phyloP scores from a whole-genome alignment of 2,113 vertebrate genomes.

The Ellobius talpinus region DNA sequence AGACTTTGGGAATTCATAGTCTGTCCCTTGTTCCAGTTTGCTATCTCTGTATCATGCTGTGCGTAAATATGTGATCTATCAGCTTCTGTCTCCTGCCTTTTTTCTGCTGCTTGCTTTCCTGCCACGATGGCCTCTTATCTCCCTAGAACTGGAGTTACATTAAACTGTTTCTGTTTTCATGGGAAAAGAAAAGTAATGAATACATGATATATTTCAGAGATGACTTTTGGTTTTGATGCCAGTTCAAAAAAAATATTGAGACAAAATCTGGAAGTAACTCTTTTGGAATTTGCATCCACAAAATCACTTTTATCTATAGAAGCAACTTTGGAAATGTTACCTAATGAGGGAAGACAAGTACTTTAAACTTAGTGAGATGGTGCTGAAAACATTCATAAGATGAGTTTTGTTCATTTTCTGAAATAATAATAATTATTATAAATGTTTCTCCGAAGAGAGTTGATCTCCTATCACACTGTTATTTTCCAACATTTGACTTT shows the following conservation, averaged over 20 bases:
- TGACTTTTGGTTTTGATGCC: not conserved
- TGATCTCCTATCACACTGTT: not conserved
- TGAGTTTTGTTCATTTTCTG: not conserved
- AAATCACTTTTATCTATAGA: not conserved
- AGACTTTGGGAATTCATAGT: not conserved
- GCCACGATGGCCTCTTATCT: not conserved
- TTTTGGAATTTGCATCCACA: not conserved
- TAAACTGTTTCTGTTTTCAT: not conserved
- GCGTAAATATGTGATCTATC: not conserved
- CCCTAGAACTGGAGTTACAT: not conserved
- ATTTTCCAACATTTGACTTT: not conserved
- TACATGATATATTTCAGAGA: not conserved
- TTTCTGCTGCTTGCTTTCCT: not conserved
- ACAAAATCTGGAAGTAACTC: not conserved
- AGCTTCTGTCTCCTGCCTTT: not conserved
- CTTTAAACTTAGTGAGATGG: not conserved
- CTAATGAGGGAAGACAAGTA: not conserved
- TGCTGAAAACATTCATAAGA: not conserved
- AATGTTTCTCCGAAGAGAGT: not conserved
- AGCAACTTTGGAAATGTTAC: not conserved
- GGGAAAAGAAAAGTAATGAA: not conserved
- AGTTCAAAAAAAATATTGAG: not conserved
- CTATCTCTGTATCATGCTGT: not conserved
- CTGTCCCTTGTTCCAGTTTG: not conserved
- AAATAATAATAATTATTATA: constrained; percentile 44